These are phyloP conservation scores for Strigamia transsilvanica DNA, from an alignment of 2,888 invertebrate genomes.

Conservation along the genomic window DNA sequence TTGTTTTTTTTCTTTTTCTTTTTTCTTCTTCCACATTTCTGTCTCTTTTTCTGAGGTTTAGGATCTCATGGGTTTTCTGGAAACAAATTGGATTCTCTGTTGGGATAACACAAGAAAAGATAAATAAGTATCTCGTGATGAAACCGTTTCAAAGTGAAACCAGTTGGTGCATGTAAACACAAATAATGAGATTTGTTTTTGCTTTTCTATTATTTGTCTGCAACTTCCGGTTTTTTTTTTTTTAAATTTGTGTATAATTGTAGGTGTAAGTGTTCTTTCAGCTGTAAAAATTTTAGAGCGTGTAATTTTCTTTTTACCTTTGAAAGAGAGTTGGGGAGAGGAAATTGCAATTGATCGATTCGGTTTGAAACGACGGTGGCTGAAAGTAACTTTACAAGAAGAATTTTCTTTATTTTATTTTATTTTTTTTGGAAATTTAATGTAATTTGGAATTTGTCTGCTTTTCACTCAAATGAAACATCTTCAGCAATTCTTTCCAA, in stretches of 20 bases:
- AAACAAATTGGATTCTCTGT: constrained; percentile 42
- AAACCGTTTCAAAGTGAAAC: constrained; percentile 9
- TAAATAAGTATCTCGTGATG: constrained; percentile 32
- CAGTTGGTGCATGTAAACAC: constrained; percentile 37
- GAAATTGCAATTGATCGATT: constrained; percentile 46
- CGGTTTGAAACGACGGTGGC: constrained; percentile 14
- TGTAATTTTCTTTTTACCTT: constrained; percentile 36
- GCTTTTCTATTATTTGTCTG: background rate
- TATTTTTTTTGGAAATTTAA: background rate
- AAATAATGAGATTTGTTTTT: background rate
- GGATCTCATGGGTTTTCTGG: constrained; percentile 34
- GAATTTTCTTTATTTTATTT: background rate
- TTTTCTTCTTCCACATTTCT: background rate
- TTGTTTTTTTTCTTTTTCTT: no score
- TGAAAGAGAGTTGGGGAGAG: constrained; percentile 26
- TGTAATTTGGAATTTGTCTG: background rate
- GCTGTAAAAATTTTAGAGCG: constrained; percentile 27
- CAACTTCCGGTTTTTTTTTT: constrained; percentile 22
- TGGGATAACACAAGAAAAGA: constrained; percentile 37
- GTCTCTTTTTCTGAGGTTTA: constrained; percentile 19
- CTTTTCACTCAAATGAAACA: no score
- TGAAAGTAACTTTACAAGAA: constrained; percentile 34
- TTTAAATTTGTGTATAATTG: background rate
- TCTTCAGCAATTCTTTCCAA: no score
- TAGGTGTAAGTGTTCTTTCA: constrained; percentile 45